Base-by-base conservation (phyloP, 2,113 vertebrate species). In the Centropus bengalensis region DNA sequence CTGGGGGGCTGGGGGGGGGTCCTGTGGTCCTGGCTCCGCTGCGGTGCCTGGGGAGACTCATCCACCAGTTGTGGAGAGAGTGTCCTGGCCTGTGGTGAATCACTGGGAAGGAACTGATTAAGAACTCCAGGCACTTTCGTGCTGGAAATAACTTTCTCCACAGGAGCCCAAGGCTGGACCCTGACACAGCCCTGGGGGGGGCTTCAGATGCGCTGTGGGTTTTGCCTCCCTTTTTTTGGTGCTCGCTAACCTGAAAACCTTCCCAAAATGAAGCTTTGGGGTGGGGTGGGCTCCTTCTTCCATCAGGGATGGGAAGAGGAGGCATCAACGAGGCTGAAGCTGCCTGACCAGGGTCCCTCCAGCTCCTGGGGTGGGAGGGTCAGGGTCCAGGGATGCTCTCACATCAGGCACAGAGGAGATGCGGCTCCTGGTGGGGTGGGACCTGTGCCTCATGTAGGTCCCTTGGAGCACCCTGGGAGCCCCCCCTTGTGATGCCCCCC, bases 121-220 rank as follows among this genome's bases (percentile, higher is more conserved):
- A 77, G 51, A 74, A 19, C 60, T 84, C 33, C 11, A 68, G 20
- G 91, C 55, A 56, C 33, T 94, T 92, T 91, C 92, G 28, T 67
- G 36, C 81, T 92, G 86, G 60, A 75, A 86, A 78, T n/a, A 77
- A 96, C 93, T 96, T 94, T 96, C 96, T 70, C 96, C 14, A 1
- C 26, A 49, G 63, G 58, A 10, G 82, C 36, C 28, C 23, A 1
- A 3, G 47, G 33, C 68, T 33, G 45, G 5, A 18, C 3, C 32
- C 12, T 9, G 7, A 8, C 2, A 1, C 49, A 30, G 58, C 44
- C 4, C 36, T 36, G 36, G 6, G 6, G 26, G 7, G 7, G n/a
- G 15, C 7, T 19, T 56, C 2, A 3, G 16, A 14, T 18, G 9
- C 11, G 38, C 24, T 26, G 12, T 27, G 27, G 70, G 32, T 40